phyloP scores from a whole-genome alignment of 2,797 vertebrate species.

The Moxostoma hubbsi region DNA sequence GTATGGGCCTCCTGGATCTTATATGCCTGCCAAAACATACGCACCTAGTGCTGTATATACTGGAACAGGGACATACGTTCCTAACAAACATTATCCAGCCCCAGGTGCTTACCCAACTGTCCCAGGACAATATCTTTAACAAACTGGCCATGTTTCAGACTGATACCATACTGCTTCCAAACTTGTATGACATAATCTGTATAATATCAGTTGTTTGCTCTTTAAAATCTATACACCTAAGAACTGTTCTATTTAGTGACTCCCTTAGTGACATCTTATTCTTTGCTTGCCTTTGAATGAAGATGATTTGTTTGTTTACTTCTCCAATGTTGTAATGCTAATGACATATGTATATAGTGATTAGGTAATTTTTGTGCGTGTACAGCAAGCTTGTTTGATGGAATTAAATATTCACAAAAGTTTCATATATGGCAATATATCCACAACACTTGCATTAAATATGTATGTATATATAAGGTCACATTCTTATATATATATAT shows the following conservation, averaged over 20 bases:
- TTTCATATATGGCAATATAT: too few species aligned
- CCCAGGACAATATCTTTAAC: conserved; percentile 63
- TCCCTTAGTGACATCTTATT: neutral
- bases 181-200: conserved; percentile 34
- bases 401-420: too few species aligned
- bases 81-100: conserved; percentile 66
- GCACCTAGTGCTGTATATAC: conserved; percentile 64
- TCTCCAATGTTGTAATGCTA: neutral
- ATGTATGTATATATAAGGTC: too few species aligned
- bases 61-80: conserved; percentile 58
- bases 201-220: neutral
- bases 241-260: neutral
- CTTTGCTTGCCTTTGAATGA: neutral
- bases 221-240: conserved; percentile 9
- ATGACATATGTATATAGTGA: neutral
- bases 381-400: too few species aligned
- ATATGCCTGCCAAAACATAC: conserved; percentile 67
- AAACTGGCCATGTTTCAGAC: conserved; percentile 7
- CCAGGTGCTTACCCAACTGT: conserved; percentile 60
- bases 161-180: neutral
- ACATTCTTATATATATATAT: too few species aligned
- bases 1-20: conserved; percentile 45
- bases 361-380: too few species aligned
- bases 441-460: too few species aligned
- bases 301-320: conserved; percentile 13